Evolutionary conservation across 2,797 vertebrate genomes (phyloP).

Genomic region (Serranus cabrilla): DNA sequence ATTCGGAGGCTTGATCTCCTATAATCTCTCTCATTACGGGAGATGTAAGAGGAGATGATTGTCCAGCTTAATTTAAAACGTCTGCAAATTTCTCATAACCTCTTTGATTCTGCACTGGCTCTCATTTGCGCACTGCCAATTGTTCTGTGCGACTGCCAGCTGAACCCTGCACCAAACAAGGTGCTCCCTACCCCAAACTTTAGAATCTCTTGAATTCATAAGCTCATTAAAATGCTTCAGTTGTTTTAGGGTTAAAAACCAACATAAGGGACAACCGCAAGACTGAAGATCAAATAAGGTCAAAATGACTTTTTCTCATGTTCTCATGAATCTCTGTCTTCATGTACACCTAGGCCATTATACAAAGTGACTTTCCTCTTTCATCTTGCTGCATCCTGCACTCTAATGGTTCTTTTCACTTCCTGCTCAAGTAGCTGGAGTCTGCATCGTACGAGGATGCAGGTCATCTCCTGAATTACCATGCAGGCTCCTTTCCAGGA

Average conservation of each 20-base stretch:
- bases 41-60: conserved; percentile 73
- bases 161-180: conserved; percentile 51
- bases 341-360: conserved; percentile 9
- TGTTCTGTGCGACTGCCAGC: conserved; percentile 49
- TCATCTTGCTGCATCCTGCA: conserved; percentile 3
- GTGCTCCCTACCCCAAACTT: conserved; percentile 48
- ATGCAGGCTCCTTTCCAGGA: conserved; percentile 30
- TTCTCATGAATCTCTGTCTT: conserved; percentile 8
- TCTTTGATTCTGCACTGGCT: conserved; percentile 61
- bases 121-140: conserved; percentile 38
- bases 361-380: conserved; percentile 1
- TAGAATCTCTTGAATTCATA: conserved; percentile 45
- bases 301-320: conserved; percentile 16
- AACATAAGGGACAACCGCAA: conserved; percentile 21
- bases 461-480: conserved; percentile 11
- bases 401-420: conserved; percentile 4
- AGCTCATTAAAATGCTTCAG: conserved; percentile 47
- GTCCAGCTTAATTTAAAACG: conserved; percentile 73
- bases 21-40: conserved; percentile 77
- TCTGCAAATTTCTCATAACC: conserved; percentile 66
- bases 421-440: conserved; percentile 15
- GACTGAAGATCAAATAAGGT: conserved; percentile 17
- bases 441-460: conserved; percentile 19
- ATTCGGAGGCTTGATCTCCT: conserved; percentile 69
- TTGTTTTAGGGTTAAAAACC: conserved; percentile 36